These are phyloP conservation scores for Neoniphon sammara DNA, from an alignment of 2,797 vertebrate genomes.

Conservation along the genomic window DNA sequence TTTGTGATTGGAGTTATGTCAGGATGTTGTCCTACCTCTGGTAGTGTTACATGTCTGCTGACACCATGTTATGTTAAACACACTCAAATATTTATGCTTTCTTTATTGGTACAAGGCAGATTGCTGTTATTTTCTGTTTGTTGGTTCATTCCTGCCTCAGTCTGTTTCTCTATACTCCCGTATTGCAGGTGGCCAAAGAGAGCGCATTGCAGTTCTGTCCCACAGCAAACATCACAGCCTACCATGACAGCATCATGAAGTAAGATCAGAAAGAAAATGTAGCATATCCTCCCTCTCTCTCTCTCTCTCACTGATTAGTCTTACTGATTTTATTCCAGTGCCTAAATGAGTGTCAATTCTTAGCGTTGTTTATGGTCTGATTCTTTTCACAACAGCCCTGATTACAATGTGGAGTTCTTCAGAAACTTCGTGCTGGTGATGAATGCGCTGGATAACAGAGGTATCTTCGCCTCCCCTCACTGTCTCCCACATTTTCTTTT, in stretches of 20 bases:
- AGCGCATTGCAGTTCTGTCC: slow-evolving; percentile 96
- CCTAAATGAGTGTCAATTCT: background rate
- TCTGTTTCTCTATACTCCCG: slow-evolving; percentile 24
- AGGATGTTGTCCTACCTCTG: background rate
- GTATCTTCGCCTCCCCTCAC: slow-evolving; percentile 70
- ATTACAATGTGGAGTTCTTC: slow-evolving; percentile 98
- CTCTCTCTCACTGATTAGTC: background rate
- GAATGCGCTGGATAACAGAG: slow-evolving; percentile 98
- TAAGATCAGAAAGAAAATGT: slow-evolving; percentile 74
- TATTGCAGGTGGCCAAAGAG: slow-evolving; percentile 94
- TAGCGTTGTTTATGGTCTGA: background rate
- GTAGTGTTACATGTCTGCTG: background rate
- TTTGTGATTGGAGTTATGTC: background rate
- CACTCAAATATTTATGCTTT: background rate
- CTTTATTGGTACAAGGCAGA: background rate
- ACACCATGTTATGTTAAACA: background rate
- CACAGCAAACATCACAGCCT: slow-evolving; percentile 92
- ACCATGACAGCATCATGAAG: slow-evolving; percentile 99
- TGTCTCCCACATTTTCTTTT: background rate
- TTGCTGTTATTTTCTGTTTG: background rate
- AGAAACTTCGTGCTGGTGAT: slow-evolving; percentile 95
- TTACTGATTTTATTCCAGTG: too few species aligned
- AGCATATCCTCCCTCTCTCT: too few species aligned
- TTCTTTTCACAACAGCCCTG: slow-evolving; percentile 84
- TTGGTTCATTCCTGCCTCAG: background rate